phyloP scores from a whole-genome alignment of 2,888 invertebrate species.

The Pyrrhosoma nymphula region DNA sequence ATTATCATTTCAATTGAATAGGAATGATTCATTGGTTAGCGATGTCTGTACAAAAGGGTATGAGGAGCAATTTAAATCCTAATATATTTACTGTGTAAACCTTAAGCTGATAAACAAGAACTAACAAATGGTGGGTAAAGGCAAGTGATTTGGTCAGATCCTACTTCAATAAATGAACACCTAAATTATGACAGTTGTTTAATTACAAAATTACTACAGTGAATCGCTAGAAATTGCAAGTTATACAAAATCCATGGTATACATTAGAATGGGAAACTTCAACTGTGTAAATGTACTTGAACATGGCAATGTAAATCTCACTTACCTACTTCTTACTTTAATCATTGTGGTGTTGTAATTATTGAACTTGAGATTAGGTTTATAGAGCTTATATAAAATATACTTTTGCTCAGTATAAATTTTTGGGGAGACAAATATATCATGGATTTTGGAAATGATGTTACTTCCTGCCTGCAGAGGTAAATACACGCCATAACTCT shows the following conservation, averaged over 20 bases:
- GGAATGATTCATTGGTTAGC: not conserved
- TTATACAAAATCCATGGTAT: not conserved
- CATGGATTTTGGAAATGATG: constrained; percentile 13
- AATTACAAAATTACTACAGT: not conserved
- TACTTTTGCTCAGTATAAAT: not conserved
- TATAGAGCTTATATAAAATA: not conserved
- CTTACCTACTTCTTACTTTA: not conserved
- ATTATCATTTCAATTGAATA: not conserved
- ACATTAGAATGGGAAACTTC: not conserved
- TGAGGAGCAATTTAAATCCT: constrained; percentile 10
- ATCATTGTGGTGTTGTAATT: not conserved
- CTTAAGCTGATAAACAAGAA: constrained; percentile 59
- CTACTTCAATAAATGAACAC: not conserved
- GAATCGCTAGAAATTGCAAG: not conserved
- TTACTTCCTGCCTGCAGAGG: not conserved
- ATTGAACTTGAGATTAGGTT: not conserved
- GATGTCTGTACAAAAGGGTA: constrained; percentile 6
- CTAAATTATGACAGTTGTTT: not conserved
- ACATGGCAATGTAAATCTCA: not conserved
- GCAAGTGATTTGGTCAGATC: constrained; percentile 63
- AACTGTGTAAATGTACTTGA: not conserved
- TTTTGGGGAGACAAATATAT: not conserved
- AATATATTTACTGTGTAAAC: not conserved
- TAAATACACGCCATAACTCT: not conserved
- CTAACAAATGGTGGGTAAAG: constrained; percentile 67